Percentiles rank a stretch among this genome's conserved stretches.
These are phyloP conservation scores for Misgurnus mizolepis DNA, from an alignment of 2,113 vertebrate genomes.

Conservation along the genomic window DNA sequence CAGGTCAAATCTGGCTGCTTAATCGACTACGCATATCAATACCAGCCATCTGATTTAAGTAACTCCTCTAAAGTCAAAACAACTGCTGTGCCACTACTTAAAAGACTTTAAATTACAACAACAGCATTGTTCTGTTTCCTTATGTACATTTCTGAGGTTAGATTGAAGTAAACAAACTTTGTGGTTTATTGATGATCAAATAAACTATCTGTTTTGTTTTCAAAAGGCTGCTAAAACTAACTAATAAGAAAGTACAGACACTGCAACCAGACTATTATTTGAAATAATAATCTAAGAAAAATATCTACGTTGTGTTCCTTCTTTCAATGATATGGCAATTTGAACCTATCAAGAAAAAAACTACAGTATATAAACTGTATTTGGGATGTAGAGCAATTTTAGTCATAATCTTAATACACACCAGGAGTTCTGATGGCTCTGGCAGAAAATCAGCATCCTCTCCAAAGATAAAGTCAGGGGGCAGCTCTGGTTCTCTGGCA, in stretches of 20 bases:
- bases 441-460: slow-evolving; percentile 97
- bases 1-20: slow-evolving; percentile 31
- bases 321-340: no score
- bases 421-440: slow-evolving; percentile 89
- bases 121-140: background rate
- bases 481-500: slow-evolving; percentile 90
- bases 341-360: no score
- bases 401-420: slow-evolving; percentile 71
- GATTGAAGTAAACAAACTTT: background rate
- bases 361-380: no score
- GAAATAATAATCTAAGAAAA: no score
- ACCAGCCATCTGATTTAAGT: slow-evolving; percentile 43
- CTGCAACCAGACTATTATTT: no score
- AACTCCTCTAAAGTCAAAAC: slow-evolving; percentile 36
- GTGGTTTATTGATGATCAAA: background rate
- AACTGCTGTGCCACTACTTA: slow-evolving; percentile 28
- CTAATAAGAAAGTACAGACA: no score
- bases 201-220: background rate
- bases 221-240: background rate
- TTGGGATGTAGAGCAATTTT: no score
- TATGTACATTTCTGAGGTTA: background rate
- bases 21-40: slow-evolving; percentile 42
- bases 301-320: no score
- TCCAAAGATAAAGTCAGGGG: slow-evolving; percentile 98
- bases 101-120: slow-evolving; percentile 19